Evolutionary conservation across 2,888 invertebrate species (phyloP).

Genomic region (Cantharis flavilabris): DNA sequence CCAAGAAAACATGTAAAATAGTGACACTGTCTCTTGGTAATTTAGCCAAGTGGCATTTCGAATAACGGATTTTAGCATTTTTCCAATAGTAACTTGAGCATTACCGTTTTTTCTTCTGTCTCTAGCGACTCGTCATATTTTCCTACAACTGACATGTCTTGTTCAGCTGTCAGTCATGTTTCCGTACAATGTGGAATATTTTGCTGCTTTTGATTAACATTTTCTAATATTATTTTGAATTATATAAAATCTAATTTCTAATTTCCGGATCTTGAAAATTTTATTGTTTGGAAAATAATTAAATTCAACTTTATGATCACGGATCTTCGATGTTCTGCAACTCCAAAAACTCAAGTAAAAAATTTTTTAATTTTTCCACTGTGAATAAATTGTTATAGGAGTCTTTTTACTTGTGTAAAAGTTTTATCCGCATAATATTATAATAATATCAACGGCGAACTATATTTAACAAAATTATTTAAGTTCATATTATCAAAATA

Average conservation of each 20-base stretch:
- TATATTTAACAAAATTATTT: background rate
- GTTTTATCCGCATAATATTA: background rate
- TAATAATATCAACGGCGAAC: background rate
- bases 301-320: too few relatives aligned
- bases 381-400: too few relatives aligned
- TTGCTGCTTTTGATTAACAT: background rate
- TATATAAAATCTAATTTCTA: too few relatives aligned
- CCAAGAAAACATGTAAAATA: background rate
- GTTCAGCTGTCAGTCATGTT: background rate
- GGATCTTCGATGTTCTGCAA: too few relatives aligned
- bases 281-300: too few relatives aligned
- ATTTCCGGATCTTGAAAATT: too few relatives aligned
- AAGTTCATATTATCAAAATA: background rate
- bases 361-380: too few relatives aligned
- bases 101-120: background rate
- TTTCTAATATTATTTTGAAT: too few relatives aligned
- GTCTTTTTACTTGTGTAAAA: too few relatives aligned
- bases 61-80: background rate
- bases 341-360: too few relatives aligned
- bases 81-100: background rate
- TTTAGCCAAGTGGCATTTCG: background rate
- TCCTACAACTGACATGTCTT: background rate
- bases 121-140: background rate
- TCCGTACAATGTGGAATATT: background rate
- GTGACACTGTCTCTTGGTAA: background rate